Percentiles rank a stretch among this genome's conserved stretches.
phyloP scores from a whole-genome alignment of 1,140 invertebrate genomes.

The Galleria mellonella region DNA sequence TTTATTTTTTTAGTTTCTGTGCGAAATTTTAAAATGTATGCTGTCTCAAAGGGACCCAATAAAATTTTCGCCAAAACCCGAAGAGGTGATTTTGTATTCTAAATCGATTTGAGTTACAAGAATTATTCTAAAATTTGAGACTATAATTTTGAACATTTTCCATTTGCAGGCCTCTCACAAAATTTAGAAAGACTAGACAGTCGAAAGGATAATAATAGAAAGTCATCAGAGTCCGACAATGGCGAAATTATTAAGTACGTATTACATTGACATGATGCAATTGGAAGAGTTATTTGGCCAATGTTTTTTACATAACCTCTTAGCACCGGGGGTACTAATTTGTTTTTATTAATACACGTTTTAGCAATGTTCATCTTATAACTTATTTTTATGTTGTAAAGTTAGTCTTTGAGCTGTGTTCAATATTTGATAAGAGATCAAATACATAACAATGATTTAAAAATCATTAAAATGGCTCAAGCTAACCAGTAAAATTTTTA shows the following conservation, averaged over 20 bases:
- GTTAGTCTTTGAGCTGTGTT: no score
- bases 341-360: background rate
- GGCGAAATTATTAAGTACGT: slow-evolving; percentile 76
- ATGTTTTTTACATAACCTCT: slow-evolving; percentile 69
- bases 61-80: slow-evolving; percentile 90
- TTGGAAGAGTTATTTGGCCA: slow-evolving; percentile 55
- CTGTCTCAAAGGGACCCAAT: slow-evolving; percentile 87
- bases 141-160: slow-evolving; percentile 28
- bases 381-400: background rate
- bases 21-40: slow-evolving; percentile 82
- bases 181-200: slow-evolving; percentile 81
- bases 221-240: slow-evolving; percentile 76
- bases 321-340: slow-evolving; percentile 16
- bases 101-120: background rate
- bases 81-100: slow-evolving; percentile 76
- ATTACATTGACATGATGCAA: slow-evolving; percentile 34
- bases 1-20: slow-evolving; percentile 48
- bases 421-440: no score
- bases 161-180: slow-evolving; percentile 77
- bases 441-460: slow-evolving; percentile 1
- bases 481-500: background rate
- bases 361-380: background rate
- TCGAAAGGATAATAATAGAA: slow-evolving; percentile 78
- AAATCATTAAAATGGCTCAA: background rate
- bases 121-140: slow-evolving; percentile 16